Evolutionary conservation across 1,140 invertebrate genomes (phyloP).

Genomic region (Antheraea pernyi): DNA sequence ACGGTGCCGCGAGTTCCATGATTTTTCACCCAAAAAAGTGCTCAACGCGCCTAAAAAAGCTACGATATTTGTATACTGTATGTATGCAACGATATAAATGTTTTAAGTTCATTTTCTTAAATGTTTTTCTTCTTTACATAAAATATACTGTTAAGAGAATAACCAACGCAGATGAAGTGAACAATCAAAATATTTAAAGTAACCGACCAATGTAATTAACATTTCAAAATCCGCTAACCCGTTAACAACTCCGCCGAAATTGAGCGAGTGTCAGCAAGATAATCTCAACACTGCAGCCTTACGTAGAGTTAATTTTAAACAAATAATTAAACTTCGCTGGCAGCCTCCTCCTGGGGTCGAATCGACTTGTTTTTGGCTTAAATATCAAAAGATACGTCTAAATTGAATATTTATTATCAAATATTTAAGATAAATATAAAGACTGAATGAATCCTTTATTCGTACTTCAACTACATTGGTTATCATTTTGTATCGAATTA

Average conservation of each 20-base stretch:
- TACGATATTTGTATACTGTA: too few species aligned
- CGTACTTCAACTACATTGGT: too few species aligned
- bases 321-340: slow-evolving; percentile 3
- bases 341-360: neutral
- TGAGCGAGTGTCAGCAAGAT: neutral
- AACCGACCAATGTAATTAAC: neutral
- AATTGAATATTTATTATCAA: neutral
- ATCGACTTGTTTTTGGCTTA: neutral
- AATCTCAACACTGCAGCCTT: neutral
- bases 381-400: slow-evolving; percentile 1
- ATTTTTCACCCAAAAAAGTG: too few species aligned
- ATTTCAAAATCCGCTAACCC: slow-evolving; percentile 2
- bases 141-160: too few species aligned
- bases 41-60: too few species aligned
- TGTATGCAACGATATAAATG: too few species aligned
- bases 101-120: too few species aligned
- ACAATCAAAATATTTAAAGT: neutral
- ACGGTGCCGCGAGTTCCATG: too few species aligned
- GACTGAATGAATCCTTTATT: too few species aligned
- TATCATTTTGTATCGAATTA: too few species aligned
- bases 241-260: neutral
- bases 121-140: too few species aligned
- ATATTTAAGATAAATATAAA: neutral
- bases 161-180: too few species aligned
- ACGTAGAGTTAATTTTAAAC: slow-evolving; percentile 3